phyloP scores from a whole-genome alignment of 1,140 invertebrate species.

The Brachionus rubens region DNA sequence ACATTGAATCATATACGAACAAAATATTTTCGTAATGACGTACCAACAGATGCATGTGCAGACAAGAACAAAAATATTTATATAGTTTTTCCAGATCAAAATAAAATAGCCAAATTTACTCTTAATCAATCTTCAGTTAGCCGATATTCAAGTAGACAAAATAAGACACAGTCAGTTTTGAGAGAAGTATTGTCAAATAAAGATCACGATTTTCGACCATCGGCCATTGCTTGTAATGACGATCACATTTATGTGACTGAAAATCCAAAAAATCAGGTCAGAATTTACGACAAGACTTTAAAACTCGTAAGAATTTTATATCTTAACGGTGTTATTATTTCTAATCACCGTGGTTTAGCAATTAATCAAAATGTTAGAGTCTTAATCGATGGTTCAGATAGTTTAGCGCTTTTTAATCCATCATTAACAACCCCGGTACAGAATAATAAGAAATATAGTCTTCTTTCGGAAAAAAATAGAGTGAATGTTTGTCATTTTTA shows the following conservation, averaged over 20 bases:
- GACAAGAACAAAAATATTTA: constrained; percentile 30
- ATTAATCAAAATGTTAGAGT: constrained; percentile 3
- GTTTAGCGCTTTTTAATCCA: constrained; percentile 32
- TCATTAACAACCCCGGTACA: background rate
- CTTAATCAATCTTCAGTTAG: background rate
- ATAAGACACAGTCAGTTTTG: background rate
- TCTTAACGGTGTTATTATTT: constrained; percentile 17
- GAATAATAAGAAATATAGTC: constrained; percentile 3
- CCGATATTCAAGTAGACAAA: background rate
- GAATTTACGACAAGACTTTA: constrained; percentile 27
- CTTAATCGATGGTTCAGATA: constrained; percentile 21
- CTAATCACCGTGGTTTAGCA: background rate
- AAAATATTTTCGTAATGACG: constrained; percentile 28
- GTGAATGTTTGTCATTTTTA: constrained; percentile 38
- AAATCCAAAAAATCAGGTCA: constrained; percentile 26
- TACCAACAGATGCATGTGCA: constrained; percentile 29
- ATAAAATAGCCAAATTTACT: constrained; percentile 35
- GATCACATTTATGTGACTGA: constrained; percentile 27
- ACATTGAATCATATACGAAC: background rate
- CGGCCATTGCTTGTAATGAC: constrained; percentile 28
- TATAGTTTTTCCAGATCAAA: constrained; percentile 39
- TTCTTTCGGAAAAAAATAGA: background rate
- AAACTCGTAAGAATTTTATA: constrained; percentile 29
- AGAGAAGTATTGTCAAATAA: constrained; percentile 16
- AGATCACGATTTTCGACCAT: constrained; percentile 28